These are phyloP conservation scores for Heliothis peltigera DNA, from an alignment of 2,888 invertebrate species.

Conservation along the genomic window DNA sequence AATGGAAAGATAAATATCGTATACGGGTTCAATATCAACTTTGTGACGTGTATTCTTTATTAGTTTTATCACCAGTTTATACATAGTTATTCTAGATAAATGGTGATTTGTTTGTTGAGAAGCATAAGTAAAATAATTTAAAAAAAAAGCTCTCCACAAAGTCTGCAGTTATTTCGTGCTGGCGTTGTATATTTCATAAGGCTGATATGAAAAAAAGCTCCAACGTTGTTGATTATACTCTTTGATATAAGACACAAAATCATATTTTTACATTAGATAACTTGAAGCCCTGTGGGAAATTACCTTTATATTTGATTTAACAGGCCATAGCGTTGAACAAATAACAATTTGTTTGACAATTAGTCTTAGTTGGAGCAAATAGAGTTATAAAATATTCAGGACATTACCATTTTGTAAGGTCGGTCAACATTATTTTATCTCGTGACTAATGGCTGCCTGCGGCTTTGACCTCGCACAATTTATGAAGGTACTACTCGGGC, in stretches of 20 bases:
- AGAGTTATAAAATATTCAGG: conserved; percentile 27
- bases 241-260: too few relatives aligned
- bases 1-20: conserved; percentile 46
- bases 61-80: conserved; percentile 19
- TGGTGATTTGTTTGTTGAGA: conserved; percentile 6
- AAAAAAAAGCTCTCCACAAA: too few relatives aligned
- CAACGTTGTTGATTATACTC: too few relatives aligned
- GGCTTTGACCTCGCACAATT: conserved; percentile 11
- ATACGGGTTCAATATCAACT: conserved; percentile 33
- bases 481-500: not conserved
- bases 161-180: too few relatives aligned
- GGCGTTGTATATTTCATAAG: too few relatives aligned
- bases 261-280: too few relatives aligned
- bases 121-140: too few relatives aligned
- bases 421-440: conserved; percentile 25
- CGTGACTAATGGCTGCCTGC: conserved; percentile 1
- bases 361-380: conserved; percentile 10
- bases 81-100: not conserved
- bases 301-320: conserved; percentile 1
- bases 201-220: too few relatives aligned
- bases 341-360: conserved; percentile 26
- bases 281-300: not conserved
- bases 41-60: conserved; percentile 25
- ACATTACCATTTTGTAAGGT: not conserved
- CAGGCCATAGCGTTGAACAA: not conserved